These are phyloP conservation scores for Aselliscus stoliczkanus DNA, from an alignment of 2,797 vertebrate species.

Conservation along the genomic window DNA sequence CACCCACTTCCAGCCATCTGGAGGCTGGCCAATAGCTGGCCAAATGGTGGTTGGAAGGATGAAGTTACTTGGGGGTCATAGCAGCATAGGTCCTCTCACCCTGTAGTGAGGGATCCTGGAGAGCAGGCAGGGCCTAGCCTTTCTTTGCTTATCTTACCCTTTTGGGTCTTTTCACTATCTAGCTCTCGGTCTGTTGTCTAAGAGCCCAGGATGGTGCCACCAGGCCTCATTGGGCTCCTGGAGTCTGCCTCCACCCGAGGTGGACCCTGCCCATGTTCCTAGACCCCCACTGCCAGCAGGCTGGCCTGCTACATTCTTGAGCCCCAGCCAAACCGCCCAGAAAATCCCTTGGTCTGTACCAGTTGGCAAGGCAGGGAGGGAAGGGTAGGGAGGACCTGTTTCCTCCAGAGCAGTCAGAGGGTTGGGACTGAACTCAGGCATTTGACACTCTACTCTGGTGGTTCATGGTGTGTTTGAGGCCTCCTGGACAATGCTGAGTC, in stretches of 20 bases:
- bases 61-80: neutral
- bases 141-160: neutral
- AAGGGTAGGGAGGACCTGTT: too few species aligned
- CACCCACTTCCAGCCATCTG: neutral
- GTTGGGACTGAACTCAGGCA: neutral
- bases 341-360: neutral
- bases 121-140: neutral
- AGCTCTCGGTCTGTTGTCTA: neutral
- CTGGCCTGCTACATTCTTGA: neutral
- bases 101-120: neutral
- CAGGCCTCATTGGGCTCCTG: neutral
- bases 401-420: neutral
- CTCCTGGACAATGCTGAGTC: neutral
- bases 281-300: fast-evolving
- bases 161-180: neutral
- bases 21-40: neutral
- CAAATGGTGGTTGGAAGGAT: neutral
- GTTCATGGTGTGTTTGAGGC: neutral
- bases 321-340: neutral
- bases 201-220: neutral
- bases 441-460: neutral
- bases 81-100: neutral
- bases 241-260: neutral
- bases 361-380: neutral
- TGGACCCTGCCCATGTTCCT: neutral